Evolutionary conservation across 2,797 vertebrate species (phyloP).

Genomic region (Sebastes itinus): DNA sequence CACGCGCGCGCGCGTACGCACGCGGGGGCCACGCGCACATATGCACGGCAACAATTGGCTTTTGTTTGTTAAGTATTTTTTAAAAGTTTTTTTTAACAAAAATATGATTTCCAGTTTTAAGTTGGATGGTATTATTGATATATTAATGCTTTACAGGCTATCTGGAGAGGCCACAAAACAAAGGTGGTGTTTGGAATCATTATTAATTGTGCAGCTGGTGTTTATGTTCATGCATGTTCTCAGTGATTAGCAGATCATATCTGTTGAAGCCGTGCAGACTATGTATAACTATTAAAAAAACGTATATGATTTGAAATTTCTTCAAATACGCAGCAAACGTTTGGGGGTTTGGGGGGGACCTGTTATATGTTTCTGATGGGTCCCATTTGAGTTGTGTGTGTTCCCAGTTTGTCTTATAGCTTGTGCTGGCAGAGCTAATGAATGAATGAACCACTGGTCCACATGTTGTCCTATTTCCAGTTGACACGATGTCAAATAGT

Average conservation of each 20-base stretch:
- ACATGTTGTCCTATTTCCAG: not conserved
- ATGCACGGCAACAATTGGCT: constrained; percentile 8
- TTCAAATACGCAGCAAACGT: not conserved
- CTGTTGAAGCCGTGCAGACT: not conserved
- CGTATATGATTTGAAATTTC: not conserved
- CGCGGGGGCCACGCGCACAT: not conserved
- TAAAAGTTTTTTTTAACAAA: not conserved
- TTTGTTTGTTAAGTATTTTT: not conserved
- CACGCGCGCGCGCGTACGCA: not conserved
- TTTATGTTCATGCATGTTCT: not conserved
- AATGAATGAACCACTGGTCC: not conserved
- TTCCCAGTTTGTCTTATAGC: not conserved
- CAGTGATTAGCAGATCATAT: not conserved
- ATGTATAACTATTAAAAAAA: not conserved
- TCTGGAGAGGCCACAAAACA: not conserved
- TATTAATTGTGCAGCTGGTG: not conserved
- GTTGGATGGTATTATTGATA: not conserved
- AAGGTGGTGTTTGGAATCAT: too few relatives aligned
- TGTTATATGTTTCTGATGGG: not conserved
- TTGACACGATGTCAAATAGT: not conserved
- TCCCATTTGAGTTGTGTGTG: not conserved
- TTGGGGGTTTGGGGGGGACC: not conserved
- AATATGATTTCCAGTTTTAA: not conserved
- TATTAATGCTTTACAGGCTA: not conserved
- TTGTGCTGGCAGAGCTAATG: not conserved